Percentiles rank a stretch among this genome's conserved stretches.
Evolutionary conservation across 2,888 invertebrate genomes (phyloP).

Genomic region (Apamea sordens): DNA sequence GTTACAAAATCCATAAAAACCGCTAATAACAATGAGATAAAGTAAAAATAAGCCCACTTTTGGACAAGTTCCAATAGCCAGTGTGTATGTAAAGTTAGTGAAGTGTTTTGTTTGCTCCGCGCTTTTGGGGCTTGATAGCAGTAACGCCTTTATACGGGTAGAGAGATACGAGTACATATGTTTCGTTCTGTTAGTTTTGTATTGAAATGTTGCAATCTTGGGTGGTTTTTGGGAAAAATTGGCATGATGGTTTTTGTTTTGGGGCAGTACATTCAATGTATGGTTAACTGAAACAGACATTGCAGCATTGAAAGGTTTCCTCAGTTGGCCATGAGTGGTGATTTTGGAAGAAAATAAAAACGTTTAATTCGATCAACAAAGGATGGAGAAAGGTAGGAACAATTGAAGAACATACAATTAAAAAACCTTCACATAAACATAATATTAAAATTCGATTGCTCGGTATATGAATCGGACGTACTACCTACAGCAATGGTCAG

Average conservation of each 20-base stretch:
- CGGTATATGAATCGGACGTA: too few relatives aligned
- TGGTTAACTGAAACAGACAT: background rate
- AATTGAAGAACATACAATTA: too few relatives aligned
- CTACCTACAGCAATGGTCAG: background rate
- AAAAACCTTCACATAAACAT: too few relatives aligned
- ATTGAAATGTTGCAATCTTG: background rate
- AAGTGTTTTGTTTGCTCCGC: slow-evolving; percentile 38
- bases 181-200: slow-evolving; percentile 26
- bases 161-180: background rate
- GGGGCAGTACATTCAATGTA: background rate
- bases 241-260: background rate
- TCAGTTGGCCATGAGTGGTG: too few relatives aligned
- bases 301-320: too few relatives aligned
- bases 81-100: slow-evolving; percentile 51
- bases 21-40: slow-evolving; percentile 69
- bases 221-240: background rate
- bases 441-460: too few relatives aligned
- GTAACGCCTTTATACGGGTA: slow-evolving; percentile 41
- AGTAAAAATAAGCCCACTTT: slow-evolving; percentile 66
- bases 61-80: slow-evolving; percentile 71
- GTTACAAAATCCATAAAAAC: slow-evolving; percentile 58
- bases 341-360: too few relatives aligned
- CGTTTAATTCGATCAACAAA: too few relatives aligned
- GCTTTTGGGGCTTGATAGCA: slow-evolving; percentile 53
- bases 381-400: too few relatives aligned